Percentiles rank a stretch among this genome's conserved stretches.
Conservation (phyloP, 2,113 vertebrate genomes). For the Rhodinocichla rosea region DNA sequence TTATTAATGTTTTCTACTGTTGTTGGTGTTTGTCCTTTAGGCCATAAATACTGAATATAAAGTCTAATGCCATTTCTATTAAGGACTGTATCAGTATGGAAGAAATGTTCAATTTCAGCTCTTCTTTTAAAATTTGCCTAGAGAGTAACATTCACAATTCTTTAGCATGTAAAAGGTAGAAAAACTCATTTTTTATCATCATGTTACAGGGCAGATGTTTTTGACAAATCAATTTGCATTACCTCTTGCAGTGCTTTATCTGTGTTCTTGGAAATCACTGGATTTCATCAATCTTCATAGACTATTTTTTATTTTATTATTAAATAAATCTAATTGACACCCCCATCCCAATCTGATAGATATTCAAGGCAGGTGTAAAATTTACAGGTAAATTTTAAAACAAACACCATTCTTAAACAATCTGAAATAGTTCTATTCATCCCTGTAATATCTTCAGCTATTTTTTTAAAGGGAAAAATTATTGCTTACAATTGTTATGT, state of each 20-base stretch:
- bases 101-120: not conserved
- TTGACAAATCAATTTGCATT: not conserved
- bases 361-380: not conserved
- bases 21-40: not conserved
- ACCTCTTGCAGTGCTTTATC: not conserved
- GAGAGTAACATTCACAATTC: not conserved
- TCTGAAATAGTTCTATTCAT: not conserved
- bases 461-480: not conserved
- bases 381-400: not conserved
- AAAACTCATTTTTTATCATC: not conserved
- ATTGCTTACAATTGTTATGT: not conserved
- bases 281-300: not conserved
- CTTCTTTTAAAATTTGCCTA: not conserved
- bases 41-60: not conserved
- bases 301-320: not conserved
- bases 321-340: not conserved
- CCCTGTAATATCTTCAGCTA: not conserved
- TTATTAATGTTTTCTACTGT: not conserved
- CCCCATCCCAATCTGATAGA: not conserved
- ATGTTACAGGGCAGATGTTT: not conserved
- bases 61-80: not conserved
- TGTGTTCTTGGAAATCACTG: not conserved
- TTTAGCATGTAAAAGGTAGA: not conserved
- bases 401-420: not conserved
- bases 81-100: not conserved